Conservation (phyloP, 2,113 vertebrate genomes). For the Corythaixoides concolor region DNA sequence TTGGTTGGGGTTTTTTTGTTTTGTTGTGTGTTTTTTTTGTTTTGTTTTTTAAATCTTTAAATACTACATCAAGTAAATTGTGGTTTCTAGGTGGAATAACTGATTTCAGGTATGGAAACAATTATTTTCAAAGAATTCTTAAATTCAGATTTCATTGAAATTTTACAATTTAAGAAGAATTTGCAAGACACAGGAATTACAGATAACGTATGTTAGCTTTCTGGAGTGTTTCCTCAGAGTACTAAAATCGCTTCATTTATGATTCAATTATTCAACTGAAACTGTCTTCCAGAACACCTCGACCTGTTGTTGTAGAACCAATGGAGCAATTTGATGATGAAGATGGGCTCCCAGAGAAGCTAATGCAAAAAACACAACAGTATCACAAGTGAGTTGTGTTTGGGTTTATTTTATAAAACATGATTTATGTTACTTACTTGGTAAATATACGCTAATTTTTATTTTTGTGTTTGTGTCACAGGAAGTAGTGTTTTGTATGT, state of each 20-base stretch:
- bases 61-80: neutral
- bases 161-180: neutral
- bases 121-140: neutral
- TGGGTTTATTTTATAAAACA: neutral
- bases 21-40: no score
- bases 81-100: neutral
- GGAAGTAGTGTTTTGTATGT: neutral
- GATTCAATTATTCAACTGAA: neutral
- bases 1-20: no score
- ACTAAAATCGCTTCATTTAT: neutral
- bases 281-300: constrained; percentile 83
- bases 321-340: constrained; percentile 95
- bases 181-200: neutral
- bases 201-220: neutral
- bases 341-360: constrained; percentile 92
- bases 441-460: neutral
- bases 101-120: neutral
- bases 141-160: neutral
- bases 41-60: neutral
- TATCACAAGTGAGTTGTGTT: constrained; percentile 88
- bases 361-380: constrained; percentile 90
- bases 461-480: neutral
- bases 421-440: neutral
- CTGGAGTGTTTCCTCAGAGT: neutral
- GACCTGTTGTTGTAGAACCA: constrained; percentile 94